Conservation (phyloP, 2,797 vertebrate genomes). For the Phoxinus dragarum region DNA sequence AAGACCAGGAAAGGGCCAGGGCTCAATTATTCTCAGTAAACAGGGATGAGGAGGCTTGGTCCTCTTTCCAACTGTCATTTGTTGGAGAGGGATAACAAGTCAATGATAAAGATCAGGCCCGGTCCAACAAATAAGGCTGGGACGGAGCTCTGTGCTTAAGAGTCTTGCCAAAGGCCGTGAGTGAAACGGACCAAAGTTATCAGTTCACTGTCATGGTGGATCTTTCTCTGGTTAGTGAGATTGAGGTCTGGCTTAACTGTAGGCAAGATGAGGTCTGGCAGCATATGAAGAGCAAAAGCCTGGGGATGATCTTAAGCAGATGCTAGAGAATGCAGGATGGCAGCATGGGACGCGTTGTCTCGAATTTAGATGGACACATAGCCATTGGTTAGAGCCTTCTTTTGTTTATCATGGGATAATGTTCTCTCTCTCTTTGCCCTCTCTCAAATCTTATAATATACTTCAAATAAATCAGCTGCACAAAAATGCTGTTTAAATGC, state of each 20-base stretch:
- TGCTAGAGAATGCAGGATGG: slow-evolving; percentile 29
- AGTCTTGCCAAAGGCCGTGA: slow-evolving; percentile 28
- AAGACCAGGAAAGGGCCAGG: slow-evolving; percentile 40
- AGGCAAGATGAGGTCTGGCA: slow-evolving; percentile 26
- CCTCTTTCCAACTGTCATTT: slow-evolving; percentile 42
- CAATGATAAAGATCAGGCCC: slow-evolving; percentile 51
- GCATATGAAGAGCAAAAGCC: slow-evolving; percentile 25
- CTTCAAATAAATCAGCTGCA: neutral
- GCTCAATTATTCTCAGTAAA: slow-evolving; percentile 54
- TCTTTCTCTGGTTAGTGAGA: slow-evolving; percentile 22
- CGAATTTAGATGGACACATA: slow-evolving; percentile 11
- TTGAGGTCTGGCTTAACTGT: slow-evolving; percentile 30
- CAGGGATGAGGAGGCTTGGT: slow-evolving; percentile 21
- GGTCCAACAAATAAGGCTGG: slow-evolving; percentile 28
- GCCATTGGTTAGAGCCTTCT: neutral
- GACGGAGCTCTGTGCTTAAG: slow-evolving; percentile 29
- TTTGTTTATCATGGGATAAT: slow-evolving; percentile 10
- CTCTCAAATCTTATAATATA: neutral
- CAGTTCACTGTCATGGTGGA: slow-evolving; percentile 24
- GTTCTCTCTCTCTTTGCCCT: neutral
- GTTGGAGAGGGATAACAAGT: slow-evolving; percentile 48
- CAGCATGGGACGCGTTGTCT: slow-evolving; percentile 3
- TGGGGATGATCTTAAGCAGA: slow-evolving; percentile 31
- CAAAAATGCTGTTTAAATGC: neutral
- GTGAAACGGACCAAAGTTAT: slow-evolving; percentile 39